These are phyloP conservation scores for Brachypalpus laphriformis DNA, from an alignment of 2,888 invertebrate genomes.

Conservation along the genomic window DNA sequence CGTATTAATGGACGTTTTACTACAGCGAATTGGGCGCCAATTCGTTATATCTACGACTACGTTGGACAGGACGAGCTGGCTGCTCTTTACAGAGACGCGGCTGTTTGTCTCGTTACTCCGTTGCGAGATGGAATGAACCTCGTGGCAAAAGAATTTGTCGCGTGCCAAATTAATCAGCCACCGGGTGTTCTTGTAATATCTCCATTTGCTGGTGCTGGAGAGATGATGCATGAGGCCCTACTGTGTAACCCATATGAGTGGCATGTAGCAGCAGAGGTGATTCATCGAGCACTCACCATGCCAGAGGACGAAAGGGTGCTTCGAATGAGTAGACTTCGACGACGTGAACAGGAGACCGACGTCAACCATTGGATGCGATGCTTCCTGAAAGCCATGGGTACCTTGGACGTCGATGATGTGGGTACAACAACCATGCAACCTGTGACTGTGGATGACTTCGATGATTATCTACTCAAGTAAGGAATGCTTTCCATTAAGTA, in stretches of 20 bases:
- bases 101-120: constrained; percentile 94
- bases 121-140: constrained; percentile 95
- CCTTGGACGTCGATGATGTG: constrained; percentile 91
- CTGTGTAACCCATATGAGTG: constrained; percentile 95
- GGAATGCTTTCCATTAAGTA: constrained; percentile 77
- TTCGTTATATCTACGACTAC: constrained; percentile 93
- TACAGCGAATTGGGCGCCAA: constrained; percentile 96
- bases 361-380: constrained; percentile 95
- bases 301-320: constrained; percentile 93
- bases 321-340: constrained; percentile 92
- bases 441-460: constrained; percentile 95
- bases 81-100: constrained; percentile 93
- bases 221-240: constrained; percentile 96
- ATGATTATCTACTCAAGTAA: constrained; percentile 93
- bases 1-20: constrained; percentile 94
- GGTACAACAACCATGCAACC: constrained; percentile 94
- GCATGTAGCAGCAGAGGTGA: constrained; percentile 93
- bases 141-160: constrained; percentile 96
- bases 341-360: constrained; percentile 91
- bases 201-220: constrained; percentile 95
- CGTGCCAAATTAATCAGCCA: constrained; percentile 93
- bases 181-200: constrained; percentile 94
- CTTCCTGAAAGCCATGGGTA: constrained; percentile 94
- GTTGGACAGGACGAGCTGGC: constrained; percentile 93
- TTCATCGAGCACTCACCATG: constrained; percentile 94